Percentiles rank a stretch among this genome's conserved stretches.
Evolutionary conservation across 2,888 invertebrate species (phyloP).

Genomic region (Erebia palarica): DNA sequence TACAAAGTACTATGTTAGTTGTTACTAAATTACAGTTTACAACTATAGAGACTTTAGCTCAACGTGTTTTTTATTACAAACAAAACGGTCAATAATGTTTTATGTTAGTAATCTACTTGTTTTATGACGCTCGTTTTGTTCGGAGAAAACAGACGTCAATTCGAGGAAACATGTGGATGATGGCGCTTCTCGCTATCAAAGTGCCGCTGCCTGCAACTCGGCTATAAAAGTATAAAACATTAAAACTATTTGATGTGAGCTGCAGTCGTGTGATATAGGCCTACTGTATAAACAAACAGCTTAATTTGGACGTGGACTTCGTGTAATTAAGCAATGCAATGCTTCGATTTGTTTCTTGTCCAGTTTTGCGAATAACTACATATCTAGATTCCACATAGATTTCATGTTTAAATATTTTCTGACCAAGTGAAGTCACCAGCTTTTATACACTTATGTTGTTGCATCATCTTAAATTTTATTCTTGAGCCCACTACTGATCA

Average conservation of each 20-base stretch:
- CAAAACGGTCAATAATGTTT: conserved; percentile 72
- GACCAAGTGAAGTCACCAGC: too few relatives aligned
- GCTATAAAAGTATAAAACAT: conserved; percentile 55
- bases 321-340: conserved; percentile 23
- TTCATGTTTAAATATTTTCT: too few relatives aligned
- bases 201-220: conserved; percentile 63
- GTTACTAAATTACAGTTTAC: conserved; percentile 1
- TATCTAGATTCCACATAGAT: too few relatives aligned
- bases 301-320: conserved; percentile 65
- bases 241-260: conserved; percentile 68
- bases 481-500: too few relatives aligned
- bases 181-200: conserved; percentile 77
- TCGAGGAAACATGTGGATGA: conserved; percentile 80
- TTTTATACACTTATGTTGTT: too few relatives aligned
- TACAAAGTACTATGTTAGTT: too few relatives aligned
- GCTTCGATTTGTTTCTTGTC: background rate
- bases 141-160: conserved; percentile 80
- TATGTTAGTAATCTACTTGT: conserved; percentile 68
- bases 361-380: background rate
- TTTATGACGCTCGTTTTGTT: conserved; percentile 77
- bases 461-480: too few relatives aligned
- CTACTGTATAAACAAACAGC: conserved; percentile 71
- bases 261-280: conserved; percentile 66
- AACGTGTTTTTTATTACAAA: conserved; percentile 61
- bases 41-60: conserved; percentile 16